Percentiles rank a stretch among this genome's conserved stretches.
phyloP scores from a whole-genome alignment of 35 echinoderm and acorn worm genomes.

The Holothuria glaberrima region DNA sequence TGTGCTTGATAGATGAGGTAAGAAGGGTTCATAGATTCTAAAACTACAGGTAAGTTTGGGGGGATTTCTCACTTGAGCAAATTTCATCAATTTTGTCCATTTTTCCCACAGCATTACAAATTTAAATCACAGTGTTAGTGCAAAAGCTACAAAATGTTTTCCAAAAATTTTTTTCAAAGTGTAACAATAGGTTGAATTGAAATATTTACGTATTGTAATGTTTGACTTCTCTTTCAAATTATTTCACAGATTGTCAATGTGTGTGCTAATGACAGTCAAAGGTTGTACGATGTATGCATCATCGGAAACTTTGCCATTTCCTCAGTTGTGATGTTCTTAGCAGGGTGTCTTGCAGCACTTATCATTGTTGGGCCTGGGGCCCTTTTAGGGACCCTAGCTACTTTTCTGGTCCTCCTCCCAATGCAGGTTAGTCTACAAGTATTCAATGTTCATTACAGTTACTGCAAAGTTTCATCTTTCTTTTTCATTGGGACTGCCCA shows the following conservation, averaged over 20 bases:
- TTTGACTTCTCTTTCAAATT: not conserved
- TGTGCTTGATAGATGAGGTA: no score
- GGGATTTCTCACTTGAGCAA: no score
- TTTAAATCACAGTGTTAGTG: no score
- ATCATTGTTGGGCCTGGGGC: conserved; percentile 75
- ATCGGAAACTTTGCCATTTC: conserved; percentile 77
- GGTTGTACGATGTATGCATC: conserved; percentile 75
- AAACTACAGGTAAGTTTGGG: no score
- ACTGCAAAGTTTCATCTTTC: no score
- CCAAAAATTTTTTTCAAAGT: not conserved
- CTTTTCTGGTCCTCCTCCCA: conserved; percentile 81
- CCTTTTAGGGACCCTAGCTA: conserved; percentile 69
- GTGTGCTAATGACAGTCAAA: conserved; percentile 93
- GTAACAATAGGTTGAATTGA: not conserved
- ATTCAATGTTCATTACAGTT: no score
- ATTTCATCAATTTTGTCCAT: no score
- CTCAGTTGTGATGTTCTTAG: conserved; percentile 66
- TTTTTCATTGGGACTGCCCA: no score
- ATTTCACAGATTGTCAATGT: conserved; percentile 85
- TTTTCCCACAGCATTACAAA: no score
- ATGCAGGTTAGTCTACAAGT: conserved; percentile 64
- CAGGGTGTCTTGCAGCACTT: conserved; percentile 50
- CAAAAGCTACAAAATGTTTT: not conserved
- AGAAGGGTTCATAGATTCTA: no score
- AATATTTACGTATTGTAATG: not conserved